Base-by-base conservation (phyloP, 2,797 vertebrate species). In the Paratrypauchen microcephalus region DNA sequence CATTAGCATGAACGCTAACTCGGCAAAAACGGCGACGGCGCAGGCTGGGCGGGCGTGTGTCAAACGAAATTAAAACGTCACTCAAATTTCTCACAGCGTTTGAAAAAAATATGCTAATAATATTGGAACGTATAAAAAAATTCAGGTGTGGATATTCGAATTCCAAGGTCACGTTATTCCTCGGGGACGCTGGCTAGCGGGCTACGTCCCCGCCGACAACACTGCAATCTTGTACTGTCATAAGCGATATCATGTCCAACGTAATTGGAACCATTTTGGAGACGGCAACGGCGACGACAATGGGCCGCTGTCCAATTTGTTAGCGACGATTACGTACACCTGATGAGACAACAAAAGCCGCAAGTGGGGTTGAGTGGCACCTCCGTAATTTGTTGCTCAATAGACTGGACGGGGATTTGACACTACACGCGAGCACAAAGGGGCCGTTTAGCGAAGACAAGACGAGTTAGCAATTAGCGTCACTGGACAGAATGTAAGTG, bases 181-280 rank as follows among this genome's bases (percentile, higher is more conserved):
- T n/a, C 6, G n/a, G 36, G 12, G 60, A 36, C 5, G 60, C 11
- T 30, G 1, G 13, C 41, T 45, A n/a, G 9, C 24, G 15, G 41
- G 62, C 69, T 41, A 36, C 26, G 64, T 66, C 0, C 1, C 19
- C 26, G 79, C 63, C 73, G 67, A 56, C 45, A 69, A 48, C 0
- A 26, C 70, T 28, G 65, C 41, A 32, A 83, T 81, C 59, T 73
- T 70, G 70, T 76, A 70, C 66, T 32, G 26, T 78, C 74, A 75
- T 56, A 65, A 65, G 48, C 21, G 60, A 61, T 75, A 78, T 66
- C 57, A 64, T 16, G 60, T 76, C 65, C 32, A 18, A 19, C 0
- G 59, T 82, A 80, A 86, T 77, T 73, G 76, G 54, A 54, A 69
- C 57, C 66, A 84, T 88, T 91, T 89, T 89, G 69, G 78, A 83